Evolutionary conservation across 2,888 invertebrate species (phyloP).

Genomic region (Pedicia rivosa): DNA sequence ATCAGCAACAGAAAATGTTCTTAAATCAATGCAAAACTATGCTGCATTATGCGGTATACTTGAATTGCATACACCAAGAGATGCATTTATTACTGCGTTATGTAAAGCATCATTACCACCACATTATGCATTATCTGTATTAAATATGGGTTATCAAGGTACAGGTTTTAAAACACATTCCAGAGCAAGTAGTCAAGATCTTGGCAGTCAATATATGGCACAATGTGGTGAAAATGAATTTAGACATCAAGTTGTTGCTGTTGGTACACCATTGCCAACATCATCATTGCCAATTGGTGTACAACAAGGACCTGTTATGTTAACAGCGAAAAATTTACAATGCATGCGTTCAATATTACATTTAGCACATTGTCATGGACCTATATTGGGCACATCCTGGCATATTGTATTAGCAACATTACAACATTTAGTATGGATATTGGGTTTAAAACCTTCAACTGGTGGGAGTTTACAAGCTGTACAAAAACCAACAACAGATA

Average conservation of each 20-base stretch:
- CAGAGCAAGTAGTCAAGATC: slow-evolving; percentile 34
- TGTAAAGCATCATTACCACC: slow-evolving; percentile 95
- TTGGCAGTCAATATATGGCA: slow-evolving; percentile 35
- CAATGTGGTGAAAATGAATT: slow-evolving; percentile 51
- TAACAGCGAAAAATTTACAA: slow-evolving; percentile 94
- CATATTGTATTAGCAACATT: slow-evolving; percentile 88
- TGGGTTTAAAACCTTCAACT: slow-evolving; percentile 87
- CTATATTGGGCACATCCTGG: slow-evolving; percentile 87
- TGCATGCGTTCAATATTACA: slow-evolving; percentile 85
- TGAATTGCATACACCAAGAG: slow-evolving; percentile 60
- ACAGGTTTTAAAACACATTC: slow-evolving; percentile 31
- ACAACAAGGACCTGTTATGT: slow-evolving; percentile 57
- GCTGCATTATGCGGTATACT: slow-evolving; percentile 81
- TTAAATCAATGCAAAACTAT: slow-evolving; percentile 81
- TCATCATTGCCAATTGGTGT: slow-evolving; percentile 57
- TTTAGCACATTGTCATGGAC: slow-evolving; percentile 83
- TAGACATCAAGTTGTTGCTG: slow-evolving; percentile 87
- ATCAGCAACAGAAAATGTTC: slow-evolving; percentile 73
- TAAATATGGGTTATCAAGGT: slow-evolving; percentile 46
- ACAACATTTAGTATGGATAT: slow-evolving; percentile 85
- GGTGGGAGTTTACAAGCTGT: slow-evolving; percentile 83
- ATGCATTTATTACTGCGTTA: slow-evolving; percentile 87
- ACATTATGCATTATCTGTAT: slow-evolving; percentile 81
- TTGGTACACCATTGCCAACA: slow-evolving; percentile 87
- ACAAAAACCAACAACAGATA: slow-evolving; percentile 55